Conservation (phyloP, 2,113 vertebrate genomes). For the Erythrocercus mccallii region DNA sequence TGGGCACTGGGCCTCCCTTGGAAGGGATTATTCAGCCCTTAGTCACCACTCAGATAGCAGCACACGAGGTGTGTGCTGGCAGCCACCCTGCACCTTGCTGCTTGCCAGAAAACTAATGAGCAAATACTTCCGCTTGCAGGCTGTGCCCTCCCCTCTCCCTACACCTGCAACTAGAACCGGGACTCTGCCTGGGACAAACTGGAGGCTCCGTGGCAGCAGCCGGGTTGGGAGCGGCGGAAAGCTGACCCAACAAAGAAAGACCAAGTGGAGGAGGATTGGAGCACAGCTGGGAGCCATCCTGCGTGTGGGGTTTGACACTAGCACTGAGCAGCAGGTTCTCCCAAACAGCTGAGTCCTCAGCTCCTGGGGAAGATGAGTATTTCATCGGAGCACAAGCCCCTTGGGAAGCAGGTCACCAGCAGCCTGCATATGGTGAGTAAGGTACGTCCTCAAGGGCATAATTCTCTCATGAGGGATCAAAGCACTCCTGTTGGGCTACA, state of each 20-base stretch:
- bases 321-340: background rate
- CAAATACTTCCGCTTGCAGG: conserved; percentile 21
- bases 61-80: background rate
- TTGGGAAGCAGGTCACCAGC: conserved; percentile 31
- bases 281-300: background rate
- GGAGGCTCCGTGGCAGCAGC: background rate
- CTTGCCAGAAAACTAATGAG: background rate
- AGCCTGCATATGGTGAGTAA: conserved; percentile 51
- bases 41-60: background rate
- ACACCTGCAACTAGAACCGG: background rate
- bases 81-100: background rate
- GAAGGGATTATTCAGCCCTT: background rate
- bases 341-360: background rate
- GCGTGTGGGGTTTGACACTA: fast-evolving
- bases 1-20: background rate
- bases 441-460: background rate
- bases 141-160: conserved; percentile 1
- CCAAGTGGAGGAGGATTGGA: background rate
- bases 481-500: background rate
- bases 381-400: conserved; percentile 25
- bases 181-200: background rate
- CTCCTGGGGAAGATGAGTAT: conserved; percentile 37
- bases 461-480: background rate
- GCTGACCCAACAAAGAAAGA: background rate
- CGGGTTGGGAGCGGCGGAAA: background rate